phyloP scores from a whole-genome alignment of 2,113 vertebrate genomes.

The Solea solea region DNA sequence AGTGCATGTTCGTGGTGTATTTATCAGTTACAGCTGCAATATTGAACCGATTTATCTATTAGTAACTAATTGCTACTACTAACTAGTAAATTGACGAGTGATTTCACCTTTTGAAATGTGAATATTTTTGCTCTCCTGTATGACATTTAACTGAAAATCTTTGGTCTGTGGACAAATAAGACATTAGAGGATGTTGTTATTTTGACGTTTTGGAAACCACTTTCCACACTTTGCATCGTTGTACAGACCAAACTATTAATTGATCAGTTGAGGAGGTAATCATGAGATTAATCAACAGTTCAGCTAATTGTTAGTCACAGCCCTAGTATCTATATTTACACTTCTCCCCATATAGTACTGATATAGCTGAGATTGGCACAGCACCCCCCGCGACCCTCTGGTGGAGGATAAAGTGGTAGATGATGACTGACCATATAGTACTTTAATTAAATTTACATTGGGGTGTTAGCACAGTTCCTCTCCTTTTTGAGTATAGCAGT shows the following conservation, averaged over 20 bases:
- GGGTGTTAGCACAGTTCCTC: slow-evolving; percentile 3
- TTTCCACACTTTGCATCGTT: not conserved
- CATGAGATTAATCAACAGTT: too few species aligned
- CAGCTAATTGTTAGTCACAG: too few species aligned
- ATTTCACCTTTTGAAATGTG: too few species aligned
- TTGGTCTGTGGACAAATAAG: too few species aligned
- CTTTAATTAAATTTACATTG: slow-evolving; percentile 24
- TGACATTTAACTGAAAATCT: not conserved
- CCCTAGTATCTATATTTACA: slow-evolving; percentile 12
- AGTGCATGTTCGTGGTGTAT: not conserved
- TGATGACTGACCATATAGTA: not conserved
- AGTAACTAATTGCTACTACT: too few species aligned
- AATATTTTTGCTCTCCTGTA: not conserved
- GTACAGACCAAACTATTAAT: not conserved
- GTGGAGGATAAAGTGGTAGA: too few species aligned
- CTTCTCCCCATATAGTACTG: slow-evolving; percentile 6
- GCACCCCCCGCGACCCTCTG: too few species aligned
- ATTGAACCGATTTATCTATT: too few species aligned
- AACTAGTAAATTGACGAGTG: too few species aligned
- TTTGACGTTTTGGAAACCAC: not conserved
- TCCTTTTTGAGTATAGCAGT: slow-evolving; percentile 28
- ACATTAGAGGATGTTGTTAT: not conserved
- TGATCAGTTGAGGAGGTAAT: too few species aligned
- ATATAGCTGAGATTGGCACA: too few species aligned
- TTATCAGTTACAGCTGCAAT: too few species aligned